Base-by-base conservation (phyloP, 2,113 vertebrate genomes). In the Cephalopterus ornatus region DNA sequence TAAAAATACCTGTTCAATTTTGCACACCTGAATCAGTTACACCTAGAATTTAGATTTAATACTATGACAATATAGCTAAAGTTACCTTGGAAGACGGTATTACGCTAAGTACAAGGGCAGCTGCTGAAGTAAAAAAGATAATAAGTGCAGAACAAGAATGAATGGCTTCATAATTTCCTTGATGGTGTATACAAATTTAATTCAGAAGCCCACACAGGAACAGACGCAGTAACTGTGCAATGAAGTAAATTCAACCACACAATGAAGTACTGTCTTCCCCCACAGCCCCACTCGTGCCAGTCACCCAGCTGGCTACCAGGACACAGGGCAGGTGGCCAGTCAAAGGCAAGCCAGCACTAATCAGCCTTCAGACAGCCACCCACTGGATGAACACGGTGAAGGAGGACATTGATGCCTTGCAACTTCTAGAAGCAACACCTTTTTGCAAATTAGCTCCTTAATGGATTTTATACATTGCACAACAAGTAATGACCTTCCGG, bases 151-250 rank as follows among this genome's bases (percentile, higher is more conserved):
- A 61, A 65, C 78, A 58, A 10, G 52, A 63, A 35, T 2, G 4
- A 85, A 56, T 16, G 9, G n/a, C n/a, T 74, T 61, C 49, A 75
- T 14, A 6, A 23, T 67, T 32, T 73, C 53, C 46, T 67, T 56
- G 53, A 33, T 50, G 19, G 3, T 6, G 0, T 70, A 37, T 66
- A 55, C 63, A 44, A 53, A 82, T 61, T 20, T 67, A 46, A 65
- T 72, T 70, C 49, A 76, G 58, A 67, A 93, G 41, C 9, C 44
- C n/a, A 21, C 15, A 32, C 0, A 82, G 53, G 26, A 92, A 56
- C 14, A 91, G 66, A 70, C 2, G 8, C 41, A 30, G 20, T n/a
- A 27, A 39, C 39, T 21, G 32, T 26, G n/a, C 0, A 0, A 67
- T 53, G 42, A 93, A 80, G 23, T 18, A 70, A 83, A 73, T 46